Base-by-base conservation (phyloP, 1,140 invertebrate species). In the Nixonia krombeini region DNA sequence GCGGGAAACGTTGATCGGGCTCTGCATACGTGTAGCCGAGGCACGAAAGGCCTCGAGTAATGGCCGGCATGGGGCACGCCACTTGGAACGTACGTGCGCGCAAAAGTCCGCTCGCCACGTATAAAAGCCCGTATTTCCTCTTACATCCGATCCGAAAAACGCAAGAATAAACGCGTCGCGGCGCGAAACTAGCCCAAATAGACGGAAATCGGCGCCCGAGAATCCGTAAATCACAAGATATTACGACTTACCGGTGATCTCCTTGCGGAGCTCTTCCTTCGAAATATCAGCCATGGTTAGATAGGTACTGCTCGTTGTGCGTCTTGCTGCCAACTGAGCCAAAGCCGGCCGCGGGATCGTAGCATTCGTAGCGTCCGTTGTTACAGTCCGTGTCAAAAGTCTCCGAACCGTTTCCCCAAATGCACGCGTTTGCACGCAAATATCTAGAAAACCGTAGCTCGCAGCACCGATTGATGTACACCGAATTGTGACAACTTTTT, bases 231-330 rank as follows among this genome's bases (percentile, higher is more conserved):
- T 74, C 75, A 73, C 79, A 76, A 74, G 78, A 79, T 80, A 81
- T 70, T 15, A 8, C 2, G 18, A 87, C 85, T 89, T 87, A 91
- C 90, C 90, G 86, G 86, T 87, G 74, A 91, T 91, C 84, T 91
- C 89, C 81, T 89, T 90, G 77, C 89, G 87, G 70, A 91, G 86
- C 70, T 90, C 87, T 82, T 90, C 89, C 77, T 90, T 89, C 64
- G 86, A 88, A 70, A 91, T 89, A 79, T 90, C 88, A 80, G 89
- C 87, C 90, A 91, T 91, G 76, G 31, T 38, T 64, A 44, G 62
- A 17, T 72, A 17, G 28, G 46, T 82, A 72, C 66, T 79, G 49
- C 62, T 73, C 66, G 74, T 56, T 81, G 75, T 76, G 73, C 83
- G 83, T 84, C 74, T 76, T 82, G 74, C 79, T 84, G 78, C 76